Percentiles rank a stretch among this genome's conserved stretches.
phyloP scores from a whole-genome alignment of 2,797 vertebrate species.

The Dermochelys coriacea region DNA sequence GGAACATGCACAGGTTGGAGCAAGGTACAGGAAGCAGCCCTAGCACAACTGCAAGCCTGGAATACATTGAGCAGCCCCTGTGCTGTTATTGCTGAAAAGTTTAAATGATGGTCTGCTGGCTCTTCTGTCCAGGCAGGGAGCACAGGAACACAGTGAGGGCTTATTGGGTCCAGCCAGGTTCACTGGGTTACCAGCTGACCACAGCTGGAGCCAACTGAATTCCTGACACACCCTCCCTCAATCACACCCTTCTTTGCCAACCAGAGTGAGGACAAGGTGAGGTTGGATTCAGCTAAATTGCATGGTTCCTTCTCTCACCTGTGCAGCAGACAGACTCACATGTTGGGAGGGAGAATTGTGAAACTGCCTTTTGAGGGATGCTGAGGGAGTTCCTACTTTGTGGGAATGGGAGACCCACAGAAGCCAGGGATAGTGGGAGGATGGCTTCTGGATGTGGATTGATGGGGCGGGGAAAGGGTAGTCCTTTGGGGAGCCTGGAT shows the following conservation, averaged over 20 bases:
- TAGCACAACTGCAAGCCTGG: background rate
- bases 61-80: background rate
- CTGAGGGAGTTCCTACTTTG: background rate
- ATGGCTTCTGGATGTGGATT: background rate
- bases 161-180: background rate
- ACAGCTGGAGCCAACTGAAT: background rate
- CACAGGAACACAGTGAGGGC: background rate
- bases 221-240: background rate
- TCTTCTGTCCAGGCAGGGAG: background rate
- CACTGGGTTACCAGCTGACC: background rate
- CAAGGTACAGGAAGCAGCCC: background rate
- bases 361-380: background rate
- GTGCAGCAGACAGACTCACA: background rate
- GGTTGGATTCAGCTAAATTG: background rate
- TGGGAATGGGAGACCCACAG: background rate
- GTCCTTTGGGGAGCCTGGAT: fast-evolving
- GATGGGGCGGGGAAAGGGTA: background rate
- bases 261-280: background rate
- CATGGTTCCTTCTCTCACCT: background rate
- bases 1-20: background rate
- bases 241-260: background rate
- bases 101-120: background rate
- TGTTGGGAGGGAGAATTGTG: background rate
- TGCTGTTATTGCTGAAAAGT: background rate
- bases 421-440: background rate